Evolutionary conservation across 2,797 vertebrate species (phyloP).

Genomic region (Oryzias dopingdopingensis): DNA sequence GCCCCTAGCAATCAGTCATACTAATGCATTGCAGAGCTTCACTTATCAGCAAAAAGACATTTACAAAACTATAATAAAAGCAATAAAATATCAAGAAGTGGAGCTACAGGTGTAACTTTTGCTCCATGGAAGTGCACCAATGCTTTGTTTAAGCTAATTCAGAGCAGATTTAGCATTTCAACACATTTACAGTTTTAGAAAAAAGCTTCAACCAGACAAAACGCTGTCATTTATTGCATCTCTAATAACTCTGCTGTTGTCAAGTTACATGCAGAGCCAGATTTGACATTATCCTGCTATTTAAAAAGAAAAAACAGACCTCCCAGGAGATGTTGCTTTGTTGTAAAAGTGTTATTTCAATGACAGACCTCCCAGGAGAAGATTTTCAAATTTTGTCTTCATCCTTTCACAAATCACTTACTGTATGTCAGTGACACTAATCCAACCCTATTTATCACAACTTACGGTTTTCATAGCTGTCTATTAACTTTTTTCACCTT

Average conservation of each 20-base stretch:
- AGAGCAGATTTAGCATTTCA: not conserved
- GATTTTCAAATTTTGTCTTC: no score
- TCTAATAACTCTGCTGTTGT: not conserved
- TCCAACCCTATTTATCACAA: no score
- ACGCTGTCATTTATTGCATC: not conserved
- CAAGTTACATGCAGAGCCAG: not conserved
- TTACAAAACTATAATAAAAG: no score
- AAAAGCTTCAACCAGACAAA: no score
- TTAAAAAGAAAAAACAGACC: not conserved
- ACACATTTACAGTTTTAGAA: constrained; percentile 1
- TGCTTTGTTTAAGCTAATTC: not conserved
- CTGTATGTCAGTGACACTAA: no score
- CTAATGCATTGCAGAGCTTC: constrained; percentile 6
- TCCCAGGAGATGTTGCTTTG: not conserved
- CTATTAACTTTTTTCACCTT: no score
- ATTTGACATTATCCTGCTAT: not conserved
- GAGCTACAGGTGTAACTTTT: not conserved
- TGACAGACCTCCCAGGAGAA: not conserved
- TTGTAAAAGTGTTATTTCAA: not conserved
- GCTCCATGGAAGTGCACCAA: not conserved
- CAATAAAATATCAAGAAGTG: no score
- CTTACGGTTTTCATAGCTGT: no score
- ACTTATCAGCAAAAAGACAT: no score
- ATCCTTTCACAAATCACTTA: no score
- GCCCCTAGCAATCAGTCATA: constrained; percentile 21